These are phyloP conservation scores for Thysanoteuthis rhombus DNA, from an alignment of 2,888 invertebrate genomes.

Conservation along the genomic window DNA sequence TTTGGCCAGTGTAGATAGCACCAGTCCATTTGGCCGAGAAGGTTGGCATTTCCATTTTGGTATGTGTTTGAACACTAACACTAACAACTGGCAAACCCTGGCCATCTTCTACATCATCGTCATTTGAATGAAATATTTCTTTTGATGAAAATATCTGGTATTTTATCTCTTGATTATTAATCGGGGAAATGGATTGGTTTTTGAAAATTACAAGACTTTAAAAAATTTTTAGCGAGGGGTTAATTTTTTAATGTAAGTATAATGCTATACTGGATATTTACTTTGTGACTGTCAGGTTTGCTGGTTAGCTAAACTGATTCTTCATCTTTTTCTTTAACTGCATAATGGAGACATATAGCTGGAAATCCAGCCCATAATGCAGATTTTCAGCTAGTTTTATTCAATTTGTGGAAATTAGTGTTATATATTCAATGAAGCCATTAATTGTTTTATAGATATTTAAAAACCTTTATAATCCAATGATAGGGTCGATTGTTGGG, in stretches of 20 bases:
- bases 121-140: not conserved
- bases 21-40: not conserved
- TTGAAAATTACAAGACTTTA: too few relatives aligned
- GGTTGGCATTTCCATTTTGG: not conserved
- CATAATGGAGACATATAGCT: too few relatives aligned
- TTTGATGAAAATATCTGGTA: not conserved
- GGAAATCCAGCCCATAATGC: too few relatives aligned
- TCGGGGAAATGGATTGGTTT: not conserved
- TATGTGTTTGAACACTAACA: not conserved
- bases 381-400: too few relatives aligned
- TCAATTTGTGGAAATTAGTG: not conserved
- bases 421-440: not conserved
- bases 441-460: too few relatives aligned
- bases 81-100: not conserved
- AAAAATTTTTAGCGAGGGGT: too few relatives aligned
- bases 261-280: too few relatives aligned
- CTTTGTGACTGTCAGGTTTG: too few relatives aligned
- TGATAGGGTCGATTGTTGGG: not conserved
- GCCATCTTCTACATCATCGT: not conserved
- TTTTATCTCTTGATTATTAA: not conserved
- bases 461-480: not conserved
- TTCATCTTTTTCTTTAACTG: too few relatives aligned
- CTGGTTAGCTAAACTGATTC: too few relatives aligned
- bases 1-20: constrained; percentile 14
- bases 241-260: too few relatives aligned